These are phyloP conservation scores for Anastatus disparis DNA, from an alignment of 1,140 invertebrate genomes.

Conservation along the genomic window DNA sequence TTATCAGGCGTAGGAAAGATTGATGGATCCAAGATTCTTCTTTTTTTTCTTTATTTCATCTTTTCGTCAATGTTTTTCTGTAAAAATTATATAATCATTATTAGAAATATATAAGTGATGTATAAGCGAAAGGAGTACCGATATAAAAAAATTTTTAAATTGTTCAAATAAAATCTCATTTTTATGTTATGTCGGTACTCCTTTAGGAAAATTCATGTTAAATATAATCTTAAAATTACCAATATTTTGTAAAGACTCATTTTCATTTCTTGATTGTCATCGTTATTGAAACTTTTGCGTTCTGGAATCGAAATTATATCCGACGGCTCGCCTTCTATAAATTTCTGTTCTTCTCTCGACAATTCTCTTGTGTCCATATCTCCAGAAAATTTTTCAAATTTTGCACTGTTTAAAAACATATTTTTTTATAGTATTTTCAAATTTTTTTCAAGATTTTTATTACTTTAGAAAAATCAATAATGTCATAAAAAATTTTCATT, in stretches of 20 bases:
- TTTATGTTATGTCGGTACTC: too few species aligned
- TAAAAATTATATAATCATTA: neutral
- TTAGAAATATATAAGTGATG: neutral
- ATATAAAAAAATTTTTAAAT: neutral
- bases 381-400: constrained; percentile 10
- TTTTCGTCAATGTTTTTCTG: constrained; percentile 30
- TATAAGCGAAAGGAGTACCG: neutral
- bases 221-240: constrained; percentile 16
- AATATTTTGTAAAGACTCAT: constrained; percentile 27
- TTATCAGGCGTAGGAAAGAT: neutral
- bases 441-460: too few species aligned
- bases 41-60: constrained; percentile 12
- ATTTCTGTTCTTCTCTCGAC: neutral
- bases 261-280: constrained; percentile 21
- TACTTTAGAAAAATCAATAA: too few species aligned
- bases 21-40: neutral
- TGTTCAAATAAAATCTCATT: neutral
- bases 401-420: neutral
- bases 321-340: neutral
- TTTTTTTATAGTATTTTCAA: too few species aligned
- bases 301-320: constrained; percentile 8
- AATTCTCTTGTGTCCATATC: neutral
- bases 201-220: neutral
- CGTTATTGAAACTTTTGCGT: neutral
- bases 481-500: too few species aligned